Percentiles rank a stretch among this genome's conserved stretches.
Conservation (phyloP, 2,797 vertebrate genomes). For the Cirrhinus molitorella region DNA sequence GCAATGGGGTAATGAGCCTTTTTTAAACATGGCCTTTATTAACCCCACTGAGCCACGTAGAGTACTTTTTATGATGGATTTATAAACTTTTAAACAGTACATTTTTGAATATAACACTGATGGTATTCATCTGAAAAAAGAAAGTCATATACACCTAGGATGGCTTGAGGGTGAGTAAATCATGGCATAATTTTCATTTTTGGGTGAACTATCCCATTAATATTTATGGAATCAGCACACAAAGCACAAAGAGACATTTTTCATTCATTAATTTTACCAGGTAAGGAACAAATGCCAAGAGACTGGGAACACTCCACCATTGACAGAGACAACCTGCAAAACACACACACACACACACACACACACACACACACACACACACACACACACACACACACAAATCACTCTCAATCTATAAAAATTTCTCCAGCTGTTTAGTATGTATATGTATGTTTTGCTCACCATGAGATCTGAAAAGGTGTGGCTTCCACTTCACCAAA, state of each 20-base stretch:
- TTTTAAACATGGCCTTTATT: too few relatives aligned
- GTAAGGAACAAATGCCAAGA: conserved; percentile 88
- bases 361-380: conserved; percentile 26
- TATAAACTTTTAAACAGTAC: too few relatives aligned
- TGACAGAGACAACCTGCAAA: conserved; percentile 84
- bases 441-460: conserved; percentile 48
- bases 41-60: too few relatives aligned
- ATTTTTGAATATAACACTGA: too few relatives aligned
- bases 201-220: too few relatives aligned
- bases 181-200: too few relatives aligned
- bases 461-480: conserved; percentile 88
- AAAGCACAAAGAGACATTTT: neutral
- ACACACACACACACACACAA: conserved; percentile 19
- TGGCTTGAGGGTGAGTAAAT: too few relatives aligned
- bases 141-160: too few relatives aligned
- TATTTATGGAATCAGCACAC: neutral
- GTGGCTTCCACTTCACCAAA: conserved; percentile 74
- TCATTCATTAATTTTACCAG: conserved; percentile 75
- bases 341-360: conserved; percentile 32
- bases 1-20: too few relatives aligned
- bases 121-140: too few relatives aligned
- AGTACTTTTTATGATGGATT: too few relatives aligned
- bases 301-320: conserved; percentile 79
- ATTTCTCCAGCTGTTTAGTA: neutral
- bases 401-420: neutral